phyloP scores from a whole-genome alignment of 2,888 invertebrate species.

The Glyphotaelius pellucidus region DNA sequence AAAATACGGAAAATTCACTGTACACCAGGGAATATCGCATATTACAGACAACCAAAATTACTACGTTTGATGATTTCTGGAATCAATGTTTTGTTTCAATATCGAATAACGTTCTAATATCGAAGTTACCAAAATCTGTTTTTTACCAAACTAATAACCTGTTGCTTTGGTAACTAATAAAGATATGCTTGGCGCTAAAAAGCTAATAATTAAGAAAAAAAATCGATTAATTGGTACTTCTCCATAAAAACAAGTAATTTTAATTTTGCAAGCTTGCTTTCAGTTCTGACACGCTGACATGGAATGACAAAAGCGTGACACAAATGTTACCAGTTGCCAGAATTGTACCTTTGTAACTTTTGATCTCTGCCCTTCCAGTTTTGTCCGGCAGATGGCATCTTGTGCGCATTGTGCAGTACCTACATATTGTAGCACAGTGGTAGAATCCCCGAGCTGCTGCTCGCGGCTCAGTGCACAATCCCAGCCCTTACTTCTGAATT shows the following conservation, averaged over 20 bases:
- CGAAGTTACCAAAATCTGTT: too few species aligned
- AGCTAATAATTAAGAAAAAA: too few species aligned
- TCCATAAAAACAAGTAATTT: background rate
- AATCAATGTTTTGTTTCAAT: too few species aligned
- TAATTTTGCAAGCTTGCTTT: background rate
- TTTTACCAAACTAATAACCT: too few species aligned
- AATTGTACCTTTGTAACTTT: background rate
- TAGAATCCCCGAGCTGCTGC: background rate
- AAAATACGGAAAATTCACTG: too few species aligned
- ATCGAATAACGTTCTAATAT: too few species aligned
- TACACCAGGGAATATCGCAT: too few species aligned
- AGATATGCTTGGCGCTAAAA: too few species aligned
- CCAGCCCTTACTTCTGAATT: background rate
- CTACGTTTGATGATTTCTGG: too few species aligned
- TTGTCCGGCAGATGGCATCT: conserved; percentile 4
- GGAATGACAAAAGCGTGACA: background rate
- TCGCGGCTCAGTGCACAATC: conserved; percentile 14
- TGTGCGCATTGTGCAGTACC: background rate
- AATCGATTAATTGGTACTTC: too few species aligned
- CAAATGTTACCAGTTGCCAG: background rate
- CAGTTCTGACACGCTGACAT: background rate
- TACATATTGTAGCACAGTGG: background rate
- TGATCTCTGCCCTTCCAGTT: background rate
- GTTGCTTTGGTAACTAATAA: too few species aligned
- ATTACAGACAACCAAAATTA: too few species aligned